Evolutionary conservation across 64 coral and sea anemone species (phyloP).

Genomic region (Trachythela sp.): DNA sequence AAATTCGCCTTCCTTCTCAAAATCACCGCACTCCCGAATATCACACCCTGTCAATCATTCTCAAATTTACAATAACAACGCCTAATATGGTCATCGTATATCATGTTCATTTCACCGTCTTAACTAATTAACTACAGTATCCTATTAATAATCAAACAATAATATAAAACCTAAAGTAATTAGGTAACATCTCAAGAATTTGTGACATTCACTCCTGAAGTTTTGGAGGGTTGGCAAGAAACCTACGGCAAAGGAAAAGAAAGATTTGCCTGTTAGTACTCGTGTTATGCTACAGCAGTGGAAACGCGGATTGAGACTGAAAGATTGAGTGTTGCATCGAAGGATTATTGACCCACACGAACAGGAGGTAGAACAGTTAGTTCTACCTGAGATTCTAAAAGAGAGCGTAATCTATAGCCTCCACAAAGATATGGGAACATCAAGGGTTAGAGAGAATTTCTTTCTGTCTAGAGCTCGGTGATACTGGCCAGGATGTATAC

Average conservation of each 20-base stretch:
- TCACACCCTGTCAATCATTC: too few relatives aligned
- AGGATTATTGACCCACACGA: slow-evolving; percentile 16
- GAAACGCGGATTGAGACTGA: slow-evolving; percentile 30
- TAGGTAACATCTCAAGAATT: too few relatives aligned
- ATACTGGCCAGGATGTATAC: slow-evolving; percentile 36
- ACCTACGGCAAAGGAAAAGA: slow-evolving; percentile 34
- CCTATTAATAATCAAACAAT: too few relatives aligned
- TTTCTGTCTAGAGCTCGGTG: slow-evolving; percentile 23
- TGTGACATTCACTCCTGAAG: not conserved
- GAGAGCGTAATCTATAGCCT: slow-evolving; percentile 20
- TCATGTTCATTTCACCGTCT: too few relatives aligned
- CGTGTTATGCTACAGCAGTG: slow-evolving; percentile 43
- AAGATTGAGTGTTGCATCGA: slow-evolving; percentile 41
- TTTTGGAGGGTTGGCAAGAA: slow-evolving; percentile 14
- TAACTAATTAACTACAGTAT: too few relatives aligned
- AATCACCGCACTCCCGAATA: too few relatives aligned
- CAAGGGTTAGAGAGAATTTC: slow-evolving; percentile 39
- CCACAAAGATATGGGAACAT: slow-evolving; percentile 14
- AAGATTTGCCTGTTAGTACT: not conserved
- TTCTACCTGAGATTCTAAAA: slow-evolving; percentile 19
- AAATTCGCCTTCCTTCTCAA: too few relatives aligned
- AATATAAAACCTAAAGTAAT: too few relatives aligned
- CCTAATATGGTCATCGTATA: too few relatives aligned
- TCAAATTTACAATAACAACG: too few relatives aligned
- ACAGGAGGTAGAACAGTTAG: slow-evolving; percentile 7